Percentiles rank a stretch among this genome's conserved stretches.
These are phyloP conservation scores for Rhabdornis inornatus DNA, from an alignment of 2,113 vertebrate genomes.

Conservation along the genomic window DNA sequence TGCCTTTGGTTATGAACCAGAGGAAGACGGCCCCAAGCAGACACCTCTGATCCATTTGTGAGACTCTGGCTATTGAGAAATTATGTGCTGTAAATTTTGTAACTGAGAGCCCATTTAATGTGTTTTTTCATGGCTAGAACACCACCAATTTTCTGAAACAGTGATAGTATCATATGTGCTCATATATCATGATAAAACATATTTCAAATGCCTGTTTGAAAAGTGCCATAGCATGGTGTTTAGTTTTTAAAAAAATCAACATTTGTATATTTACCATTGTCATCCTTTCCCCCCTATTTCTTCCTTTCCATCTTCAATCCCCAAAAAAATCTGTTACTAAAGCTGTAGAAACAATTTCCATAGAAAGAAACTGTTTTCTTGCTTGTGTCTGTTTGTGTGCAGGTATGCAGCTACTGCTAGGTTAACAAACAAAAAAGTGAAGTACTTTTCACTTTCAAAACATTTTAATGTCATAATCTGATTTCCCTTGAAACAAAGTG, in stretches of 20 bases:
- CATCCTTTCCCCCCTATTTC: neutral
- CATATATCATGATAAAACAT: neutral
- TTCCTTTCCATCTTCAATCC: neutral
- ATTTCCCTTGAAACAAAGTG: conserved; percentile 21
- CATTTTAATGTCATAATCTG: conserved; percentile 36
- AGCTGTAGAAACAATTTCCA: neutral
- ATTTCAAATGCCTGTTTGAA: conserved; percentile 25
- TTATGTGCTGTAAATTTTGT: conserved; percentile 52
- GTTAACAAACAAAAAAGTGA: neutral
- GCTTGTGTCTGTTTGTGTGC: neutral
- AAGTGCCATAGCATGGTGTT: neutral
- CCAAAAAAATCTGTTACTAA: neutral
- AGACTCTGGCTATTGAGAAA: conserved; percentile 33
- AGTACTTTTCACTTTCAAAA: neutral
- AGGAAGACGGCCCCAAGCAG: neutral
- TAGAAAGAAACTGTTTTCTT: neutral
- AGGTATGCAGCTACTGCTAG: neutral
- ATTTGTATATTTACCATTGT: neutral
- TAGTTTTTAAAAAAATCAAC: conserved; percentile 1
- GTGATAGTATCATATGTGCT: neutral
- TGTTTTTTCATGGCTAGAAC: conserved; percentile 36
- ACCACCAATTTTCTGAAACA: conserved; percentile 49
- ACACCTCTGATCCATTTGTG: neutral
- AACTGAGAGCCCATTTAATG: conserved; percentile 40
- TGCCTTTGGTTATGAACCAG: neutral